These are phyloP conservation scores for Leptopilina myrica DNA, from an alignment of 2,888 invertebrate species.

Conservation along the genomic window DNA sequence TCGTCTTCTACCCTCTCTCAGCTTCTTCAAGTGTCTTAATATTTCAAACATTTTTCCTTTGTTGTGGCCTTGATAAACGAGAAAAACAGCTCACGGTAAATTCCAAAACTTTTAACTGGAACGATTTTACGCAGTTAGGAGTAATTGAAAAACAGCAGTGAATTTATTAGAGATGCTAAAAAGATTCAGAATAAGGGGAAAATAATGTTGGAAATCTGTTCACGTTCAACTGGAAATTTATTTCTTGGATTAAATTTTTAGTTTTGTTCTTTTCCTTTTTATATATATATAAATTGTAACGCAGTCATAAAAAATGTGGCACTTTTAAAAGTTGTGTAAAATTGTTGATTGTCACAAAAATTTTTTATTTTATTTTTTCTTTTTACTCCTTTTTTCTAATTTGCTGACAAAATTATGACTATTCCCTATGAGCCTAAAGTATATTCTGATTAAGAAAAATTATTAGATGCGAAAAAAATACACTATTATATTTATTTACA, in stretches of 20 bases:
- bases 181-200: neutral
- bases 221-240: neutral
- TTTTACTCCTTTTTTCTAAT: no score
- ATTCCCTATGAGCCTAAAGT: no score
- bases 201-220: constrained; percentile 10
- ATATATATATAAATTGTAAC: neutral
- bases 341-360: no score
- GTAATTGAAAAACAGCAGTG: constrained; percentile 38
- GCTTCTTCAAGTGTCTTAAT: constrained; percentile 36
- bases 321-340: no score
- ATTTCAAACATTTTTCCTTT: constrained; percentile 41
- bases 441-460: no score
- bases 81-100: constrained; percentile 27
- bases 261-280: neutral
- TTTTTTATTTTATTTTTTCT: no score
- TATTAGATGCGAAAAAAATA: no score
- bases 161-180: constrained; percentile 35
- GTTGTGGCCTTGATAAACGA: constrained; percentile 29
- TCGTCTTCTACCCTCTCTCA: neutral
- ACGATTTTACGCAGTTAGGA: constrained; percentile 28
- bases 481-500: no score
- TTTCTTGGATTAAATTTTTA: constrained; percentile 9
- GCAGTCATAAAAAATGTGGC: no score
- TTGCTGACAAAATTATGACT: no score
- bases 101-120: constrained; percentile 26